Base-by-base conservation (phyloP, 1,140 invertebrate species). In the Camponotus floridanus region DNA sequence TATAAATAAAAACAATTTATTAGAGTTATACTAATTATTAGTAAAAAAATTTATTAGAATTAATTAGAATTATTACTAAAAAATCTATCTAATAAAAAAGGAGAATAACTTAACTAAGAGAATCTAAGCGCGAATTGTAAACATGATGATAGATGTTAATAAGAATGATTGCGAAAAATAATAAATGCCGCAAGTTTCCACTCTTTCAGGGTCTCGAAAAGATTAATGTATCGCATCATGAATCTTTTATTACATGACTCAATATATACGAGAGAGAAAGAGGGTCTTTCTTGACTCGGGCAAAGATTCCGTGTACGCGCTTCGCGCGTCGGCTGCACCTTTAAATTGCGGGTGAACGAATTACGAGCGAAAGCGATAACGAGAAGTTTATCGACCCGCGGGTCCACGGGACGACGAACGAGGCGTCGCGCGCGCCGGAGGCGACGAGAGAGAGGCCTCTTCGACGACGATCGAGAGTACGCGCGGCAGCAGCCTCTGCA, bases 341-440 rank as follows among this genome's bases (percentile, higher is more conserved):
- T 83, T 74, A 74, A 83, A 83, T 83, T 71, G 31, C 79, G 68
- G 68, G 79, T 74, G 68, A 83, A 83, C 68, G 79, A 83, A 83
- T 83, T 83, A 83, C 79, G 79, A 74, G 68, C 67, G 79, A 61
- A n/a, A 61, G 31, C 68, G 79, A 83, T 83, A 83, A 83, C 68
- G 55, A 26, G 26, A 74, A 83, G 79, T 83, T 83, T 83, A 83
- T 83, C 79, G 79, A 83, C 79, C 79, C 68, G 79, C 68, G 79
- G 78, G 78, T 65, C 78, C 31, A 67, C 76, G 62, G n/a, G 26
- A 26, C 62, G 64, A 80, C 64, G 65, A 81, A 48, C 31, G 55
- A 83, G 55, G 68, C 55, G 79, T 83, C 79, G 79, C 79, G 68
- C 55, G 8, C 55, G 79, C 68, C 79, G 39, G 67, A 83, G 79